Evolutionary conservation across 2,797 vertebrate genomes (phyloP).

Genomic region (Ctenopoma multispine): DNA sequence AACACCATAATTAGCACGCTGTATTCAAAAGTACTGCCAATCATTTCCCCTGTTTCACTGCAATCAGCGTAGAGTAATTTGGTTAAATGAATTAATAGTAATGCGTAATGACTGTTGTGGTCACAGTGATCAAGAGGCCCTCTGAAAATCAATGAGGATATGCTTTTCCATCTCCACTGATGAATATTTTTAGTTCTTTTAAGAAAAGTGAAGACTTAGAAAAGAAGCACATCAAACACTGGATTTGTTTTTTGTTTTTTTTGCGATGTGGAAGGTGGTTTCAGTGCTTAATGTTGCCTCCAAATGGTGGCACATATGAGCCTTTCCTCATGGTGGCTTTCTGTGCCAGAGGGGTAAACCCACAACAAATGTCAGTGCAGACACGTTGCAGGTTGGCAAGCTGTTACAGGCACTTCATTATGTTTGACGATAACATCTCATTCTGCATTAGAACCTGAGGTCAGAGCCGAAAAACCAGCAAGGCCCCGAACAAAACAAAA

Average conservation of each 20-base stretch:
- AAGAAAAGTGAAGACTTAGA: not conserved
- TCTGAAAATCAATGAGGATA: not conserved
- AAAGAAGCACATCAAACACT: not conserved
- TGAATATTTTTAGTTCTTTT: not conserved
- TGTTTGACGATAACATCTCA: constrained; percentile 60
- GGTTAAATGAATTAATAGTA: constrained; percentile 27
- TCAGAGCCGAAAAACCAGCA: constrained; percentile 48
- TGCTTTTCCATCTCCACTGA: not conserved
- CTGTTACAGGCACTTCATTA: constrained; percentile 60
- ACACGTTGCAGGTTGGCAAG: constrained; percentile 44
- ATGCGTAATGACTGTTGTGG: not conserved
- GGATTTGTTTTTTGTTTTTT: not conserved
- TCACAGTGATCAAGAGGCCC: constrained; percentile 5
- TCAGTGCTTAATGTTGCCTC: constrained; percentile 29
- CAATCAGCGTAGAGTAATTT: constrained; percentile 4
- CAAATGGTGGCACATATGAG: constrained; percentile 17
- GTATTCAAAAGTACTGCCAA: constrained; percentile 5
- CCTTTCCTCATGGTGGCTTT: constrained; percentile 2
- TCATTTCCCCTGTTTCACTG: constrained; percentile 9
- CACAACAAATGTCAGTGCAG: constrained; percentile 53
- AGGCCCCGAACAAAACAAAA: constrained; percentile 49
- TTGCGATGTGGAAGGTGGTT: not conserved
- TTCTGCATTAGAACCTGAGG: constrained; percentile 59
- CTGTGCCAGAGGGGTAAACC: constrained; percentile 48
- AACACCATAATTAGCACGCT: constrained; percentile 13